Percentiles rank a stretch among this genome's conserved stretches.
Conservation (phyloP, 2,888 invertebrate genomes). For the Xanthia togata region DNA sequence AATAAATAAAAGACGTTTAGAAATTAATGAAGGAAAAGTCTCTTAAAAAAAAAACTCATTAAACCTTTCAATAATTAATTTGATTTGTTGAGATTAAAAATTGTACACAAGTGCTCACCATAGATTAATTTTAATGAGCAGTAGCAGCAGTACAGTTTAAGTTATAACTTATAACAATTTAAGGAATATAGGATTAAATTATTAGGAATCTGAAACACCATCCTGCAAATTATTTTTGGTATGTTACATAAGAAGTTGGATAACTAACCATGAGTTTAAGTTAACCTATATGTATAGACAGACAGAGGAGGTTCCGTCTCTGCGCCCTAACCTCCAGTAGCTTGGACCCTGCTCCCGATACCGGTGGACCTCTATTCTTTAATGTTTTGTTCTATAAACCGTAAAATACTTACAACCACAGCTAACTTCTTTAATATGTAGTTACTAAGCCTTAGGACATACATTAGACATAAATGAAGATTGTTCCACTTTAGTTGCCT, state of each 20-base stretch:
- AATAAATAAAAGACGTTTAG: neutral
- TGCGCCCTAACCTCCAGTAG: no score
- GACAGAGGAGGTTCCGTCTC: no score
- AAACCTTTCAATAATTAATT: neutral
- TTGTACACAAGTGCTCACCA: neutral
- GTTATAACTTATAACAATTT: no score
- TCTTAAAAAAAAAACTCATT: neutral
- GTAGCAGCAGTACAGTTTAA: neutral
- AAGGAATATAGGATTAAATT: no score
- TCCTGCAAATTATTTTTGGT: no score
- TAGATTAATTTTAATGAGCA: neutral
- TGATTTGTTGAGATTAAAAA: neutral
- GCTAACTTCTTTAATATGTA: slow-evolving; percentile 18
- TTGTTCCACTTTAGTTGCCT: slow-evolving; percentile 6
- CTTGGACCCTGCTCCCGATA: no score
- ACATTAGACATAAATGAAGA: slow-evolving; percentile 12
- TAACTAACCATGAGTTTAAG: no score
- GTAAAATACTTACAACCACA: slow-evolving; percentile 7
- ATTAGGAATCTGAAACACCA: no score
- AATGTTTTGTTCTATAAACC: slow-evolving; percentile 1
- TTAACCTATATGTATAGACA: no score
- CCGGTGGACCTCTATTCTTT: no score
- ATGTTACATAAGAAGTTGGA: no score
- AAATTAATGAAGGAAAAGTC: neutral
- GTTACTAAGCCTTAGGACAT: neutral